These are phyloP conservation scores for Hyperoplus lanceolatus DNA, from an alignment of 2,797 vertebrate genomes.

Conservation along the genomic window DNA sequence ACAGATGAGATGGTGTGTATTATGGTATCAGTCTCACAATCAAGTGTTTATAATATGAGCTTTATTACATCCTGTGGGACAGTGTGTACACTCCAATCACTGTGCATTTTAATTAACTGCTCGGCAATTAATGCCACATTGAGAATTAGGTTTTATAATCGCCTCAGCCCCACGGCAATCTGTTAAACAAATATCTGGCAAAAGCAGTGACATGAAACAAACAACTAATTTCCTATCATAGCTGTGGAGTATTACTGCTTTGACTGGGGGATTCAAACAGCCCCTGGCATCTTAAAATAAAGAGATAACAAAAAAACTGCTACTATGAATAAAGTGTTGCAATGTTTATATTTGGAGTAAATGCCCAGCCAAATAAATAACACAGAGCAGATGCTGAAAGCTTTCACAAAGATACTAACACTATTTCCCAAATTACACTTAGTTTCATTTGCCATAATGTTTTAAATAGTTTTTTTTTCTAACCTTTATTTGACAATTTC, in stretches of 20 bases:
- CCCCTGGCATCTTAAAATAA: conserved; percentile 58
- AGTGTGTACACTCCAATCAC: conserved; percentile 60
- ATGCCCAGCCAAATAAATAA: conserved; percentile 34
- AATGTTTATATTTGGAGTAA: conserved; percentile 47
- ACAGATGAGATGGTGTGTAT: conserved; percentile 56
- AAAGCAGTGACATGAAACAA: conserved; percentile 75
- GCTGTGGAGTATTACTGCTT: conserved; percentile 57
- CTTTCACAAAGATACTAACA: neutral
- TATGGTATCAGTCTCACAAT: conserved; percentile 74
- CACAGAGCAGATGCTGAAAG: conserved; percentile 34
- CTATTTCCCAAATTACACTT: conserved; percentile 2
- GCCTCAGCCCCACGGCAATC: conserved; percentile 77
- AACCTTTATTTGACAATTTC: too few species aligned
- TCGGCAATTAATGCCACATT: conserved; percentile 84
- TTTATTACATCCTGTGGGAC: conserved; percentile 74
- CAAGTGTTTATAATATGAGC: conserved; percentile 77
- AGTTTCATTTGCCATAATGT: conserved; percentile 30
- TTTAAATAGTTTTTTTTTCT: too few species aligned
- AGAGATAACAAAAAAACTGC: conserved; percentile 19
- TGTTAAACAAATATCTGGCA: conserved; percentile 83
- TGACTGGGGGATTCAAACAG: conserved; percentile 57
- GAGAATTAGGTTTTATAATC: conserved; percentile 82
- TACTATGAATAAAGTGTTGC: conserved; percentile 35
- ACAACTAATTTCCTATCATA: conserved; percentile 66
- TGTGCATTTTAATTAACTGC: conserved; percentile 85